Conservation (phyloP, 2,797 vertebrate species). For the Xenops minutus region DNA sequence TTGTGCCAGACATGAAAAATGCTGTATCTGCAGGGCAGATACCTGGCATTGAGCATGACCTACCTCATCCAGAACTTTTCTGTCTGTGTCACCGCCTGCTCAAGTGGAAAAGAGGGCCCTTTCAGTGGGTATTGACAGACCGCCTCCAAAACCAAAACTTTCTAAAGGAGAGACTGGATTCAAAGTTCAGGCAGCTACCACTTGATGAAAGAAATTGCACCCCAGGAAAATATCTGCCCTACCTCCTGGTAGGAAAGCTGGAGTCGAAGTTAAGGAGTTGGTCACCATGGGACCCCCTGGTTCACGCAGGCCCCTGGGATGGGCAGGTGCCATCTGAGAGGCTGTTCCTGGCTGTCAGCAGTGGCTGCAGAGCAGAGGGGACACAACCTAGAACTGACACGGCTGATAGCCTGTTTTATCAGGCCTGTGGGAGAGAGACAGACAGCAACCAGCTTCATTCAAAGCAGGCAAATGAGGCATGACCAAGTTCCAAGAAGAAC, state of each 20-base stretch:
- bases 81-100: not conserved
- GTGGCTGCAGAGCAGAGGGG: rapidly evolving
- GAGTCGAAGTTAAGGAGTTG: not conserved
- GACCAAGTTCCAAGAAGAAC: not conserved
- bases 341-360: not conserved
- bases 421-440: not conserved
- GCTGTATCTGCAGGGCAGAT: not conserved
- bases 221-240: not conserved
- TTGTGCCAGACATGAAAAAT: not conserved
- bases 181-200: not conserved
- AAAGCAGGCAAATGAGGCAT: not conserved
- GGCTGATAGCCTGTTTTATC: not conserved
- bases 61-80: not conserved
- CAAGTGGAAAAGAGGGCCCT: not conserved
- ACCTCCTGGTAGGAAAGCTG: not conserved
- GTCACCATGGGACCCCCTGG: not conserved
- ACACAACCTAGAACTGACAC: rapidly evolving
- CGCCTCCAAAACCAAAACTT: not conserved
- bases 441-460: not conserved
- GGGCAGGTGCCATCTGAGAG: not conserved
- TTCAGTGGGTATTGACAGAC: not conserved
- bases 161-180: not conserved
- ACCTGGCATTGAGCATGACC: not conserved
- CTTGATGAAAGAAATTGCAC: not conserved
- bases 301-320: too few species aligned